phyloP scores from a whole-genome alignment of 2,113 vertebrate species.

The Eulacestoma nigropectus region DNA sequence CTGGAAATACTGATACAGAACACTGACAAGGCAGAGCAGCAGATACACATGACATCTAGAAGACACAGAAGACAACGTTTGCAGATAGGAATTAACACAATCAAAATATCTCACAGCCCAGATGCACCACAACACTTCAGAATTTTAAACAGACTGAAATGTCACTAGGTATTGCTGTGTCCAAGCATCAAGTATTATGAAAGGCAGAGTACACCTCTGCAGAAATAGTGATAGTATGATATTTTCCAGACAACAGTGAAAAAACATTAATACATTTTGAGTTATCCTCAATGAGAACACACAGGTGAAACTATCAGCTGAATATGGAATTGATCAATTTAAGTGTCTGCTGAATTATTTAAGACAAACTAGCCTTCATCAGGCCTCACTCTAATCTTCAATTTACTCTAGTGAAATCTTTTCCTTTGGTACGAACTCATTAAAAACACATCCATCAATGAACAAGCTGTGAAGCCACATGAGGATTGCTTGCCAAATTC shows the following conservation, averaged over 20 bases:
- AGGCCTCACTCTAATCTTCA: conserved; percentile 48
- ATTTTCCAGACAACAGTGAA: neutral
- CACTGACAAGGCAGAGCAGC: neutral
- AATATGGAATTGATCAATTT: conserved; percentile 48
- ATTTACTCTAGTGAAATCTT: conserved; percentile 46
- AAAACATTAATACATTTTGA: neutral
- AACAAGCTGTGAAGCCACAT: conserved; percentile 9
- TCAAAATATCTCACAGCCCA: neutral
- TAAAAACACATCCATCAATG: conserved; percentile 54
- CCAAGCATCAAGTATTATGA: neutral
- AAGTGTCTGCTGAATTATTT: conserved; percentile 48
- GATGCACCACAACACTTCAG: neutral
- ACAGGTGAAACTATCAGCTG: conserved; percentile 21
- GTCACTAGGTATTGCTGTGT: neutral
- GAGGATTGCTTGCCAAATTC: conserved; percentile 36
- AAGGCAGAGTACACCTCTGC: neutral
- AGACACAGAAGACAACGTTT: neutral
- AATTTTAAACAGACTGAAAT: neutral
- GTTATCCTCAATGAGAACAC: neutral
- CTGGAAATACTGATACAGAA: neutral
- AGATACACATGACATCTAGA: neutral
- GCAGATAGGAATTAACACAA: neutral
- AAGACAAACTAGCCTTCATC: conserved; percentile 40
- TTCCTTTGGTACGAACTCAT: conserved; percentile 18
- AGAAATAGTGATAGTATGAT: neutral